These are phyloP conservation scores for Dromaius novaehollandiae DNA, from an alignment of 2,113 vertebrate genomes.

Conservation along the genomic window DNA sequence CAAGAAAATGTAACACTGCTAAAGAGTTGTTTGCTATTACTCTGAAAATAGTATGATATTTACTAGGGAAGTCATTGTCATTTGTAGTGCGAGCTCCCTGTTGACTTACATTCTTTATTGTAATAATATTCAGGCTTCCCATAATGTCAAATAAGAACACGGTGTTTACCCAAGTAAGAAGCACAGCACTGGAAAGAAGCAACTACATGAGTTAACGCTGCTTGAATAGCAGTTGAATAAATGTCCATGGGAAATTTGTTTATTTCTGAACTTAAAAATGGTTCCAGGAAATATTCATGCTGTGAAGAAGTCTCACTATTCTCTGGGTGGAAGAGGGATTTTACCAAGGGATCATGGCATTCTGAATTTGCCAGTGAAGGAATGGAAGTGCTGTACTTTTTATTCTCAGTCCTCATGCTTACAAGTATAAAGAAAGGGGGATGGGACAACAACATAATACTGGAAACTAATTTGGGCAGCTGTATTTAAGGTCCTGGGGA, in stretches of 20 bases:
- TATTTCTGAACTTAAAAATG: conserved; percentile 49
- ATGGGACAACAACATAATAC: neutral
- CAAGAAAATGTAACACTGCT: conserved; percentile 3
- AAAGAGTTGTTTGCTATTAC: conserved; percentile 1
- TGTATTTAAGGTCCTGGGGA: neutral
- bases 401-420: neutral
- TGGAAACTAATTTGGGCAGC: neutral
- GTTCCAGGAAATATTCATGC: conserved; percentile 32
- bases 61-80: neutral
- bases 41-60: conserved; percentile 34
- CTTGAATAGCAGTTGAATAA: conserved; percentile 58
- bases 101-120: conserved; percentile 8
- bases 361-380: neutral
- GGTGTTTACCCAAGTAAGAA: conserved; percentile 41
- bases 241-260: conserved; percentile 51
- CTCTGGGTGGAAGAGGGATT: neutral
- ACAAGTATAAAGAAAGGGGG: neutral
- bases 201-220: conserved; percentile 23
- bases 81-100: neutral
- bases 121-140: conserved; percentile 52
- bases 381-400: neutral
- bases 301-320: conserved; percentile 28
- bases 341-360: neutral
- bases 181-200: conserved; percentile 37
- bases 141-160: conserved; percentile 39